Evolutionary conservation across 2,888 invertebrate genomes (phyloP).

Genomic region (Ichneumon xanthorius): DNA sequence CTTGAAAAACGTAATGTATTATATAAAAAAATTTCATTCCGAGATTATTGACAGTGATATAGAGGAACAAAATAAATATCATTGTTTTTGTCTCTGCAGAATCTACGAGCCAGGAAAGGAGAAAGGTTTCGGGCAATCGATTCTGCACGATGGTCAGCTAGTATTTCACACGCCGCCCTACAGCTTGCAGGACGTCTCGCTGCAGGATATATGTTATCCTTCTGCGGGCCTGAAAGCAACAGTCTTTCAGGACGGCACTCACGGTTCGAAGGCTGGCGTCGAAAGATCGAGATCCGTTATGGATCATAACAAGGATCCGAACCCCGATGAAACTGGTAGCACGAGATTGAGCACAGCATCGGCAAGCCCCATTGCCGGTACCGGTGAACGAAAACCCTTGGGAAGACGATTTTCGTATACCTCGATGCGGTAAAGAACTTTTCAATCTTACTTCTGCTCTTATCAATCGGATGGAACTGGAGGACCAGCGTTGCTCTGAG

Average conservation of each 20-base stretch:
- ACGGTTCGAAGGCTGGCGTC: constrained; percentile 76
- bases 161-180: constrained; percentile 97
- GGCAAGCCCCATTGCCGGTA: constrained; percentile 84
- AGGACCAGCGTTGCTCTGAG: background rate
- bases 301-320: constrained; percentile 79
- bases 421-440: constrained; percentile 85
- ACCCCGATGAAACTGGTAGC: constrained; percentile 75
- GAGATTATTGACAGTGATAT: background rate
- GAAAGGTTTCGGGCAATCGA: constrained; percentile 97
- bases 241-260: constrained; percentile 74
- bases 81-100: constrained; percentile 82
- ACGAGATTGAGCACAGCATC: constrained; percentile 80
- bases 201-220: constrained; percentile 87
- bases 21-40: background rate
- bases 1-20: background rate
- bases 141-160: constrained; percentile 93
- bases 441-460: background rate
- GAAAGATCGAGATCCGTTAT: constrained; percentile 83
- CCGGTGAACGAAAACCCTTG: constrained; percentile 84
- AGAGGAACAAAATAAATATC: background rate
- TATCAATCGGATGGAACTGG: background rate
- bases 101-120: constrained; percentile 92
- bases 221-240: constrained; percentile 75
- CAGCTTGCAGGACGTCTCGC: constrained; percentile 90
- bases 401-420: constrained; percentile 89